These are phyloP conservation scores for Smittia sp. DNA, from an alignment of 2,888 invertebrate genomes.

Conservation along the genomic window DNA sequence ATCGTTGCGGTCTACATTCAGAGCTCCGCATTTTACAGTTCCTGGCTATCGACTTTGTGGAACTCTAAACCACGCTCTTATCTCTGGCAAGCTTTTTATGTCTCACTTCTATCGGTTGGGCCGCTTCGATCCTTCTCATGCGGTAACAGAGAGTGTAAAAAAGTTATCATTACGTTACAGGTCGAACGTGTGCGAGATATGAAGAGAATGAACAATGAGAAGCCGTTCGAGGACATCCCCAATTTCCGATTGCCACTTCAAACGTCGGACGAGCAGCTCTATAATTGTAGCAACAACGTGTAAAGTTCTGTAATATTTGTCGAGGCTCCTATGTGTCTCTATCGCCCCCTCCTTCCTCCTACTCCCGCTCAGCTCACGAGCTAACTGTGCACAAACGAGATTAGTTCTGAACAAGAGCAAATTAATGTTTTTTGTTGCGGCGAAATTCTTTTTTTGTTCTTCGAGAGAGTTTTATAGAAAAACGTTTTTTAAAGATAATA, in stretches of 20 bases:
- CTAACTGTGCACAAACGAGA: constrained; percentile 15
- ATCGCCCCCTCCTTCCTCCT: not conserved
- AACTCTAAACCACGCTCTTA: constrained; percentile 7
- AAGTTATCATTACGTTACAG: not conserved
- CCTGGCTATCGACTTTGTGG: not conserved
- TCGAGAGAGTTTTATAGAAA: constrained; percentile 1
- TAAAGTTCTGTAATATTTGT: constrained; percentile 21
- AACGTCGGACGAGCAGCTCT: constrained; percentile 34
- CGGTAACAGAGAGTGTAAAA: too few relatives aligned
- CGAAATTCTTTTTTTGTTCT: constrained; percentile 1
- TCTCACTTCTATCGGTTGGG: not conserved
- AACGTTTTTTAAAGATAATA: constrained; percentile 12
- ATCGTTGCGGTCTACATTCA: constrained; percentile 6
- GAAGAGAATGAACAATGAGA: constrained; percentile 66
- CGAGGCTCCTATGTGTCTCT: not conserved
- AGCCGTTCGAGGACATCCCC: constrained; percentile 69
- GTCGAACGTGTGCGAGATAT: constrained; percentile 73
- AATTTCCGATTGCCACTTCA: constrained; percentile 48
- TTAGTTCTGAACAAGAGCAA: constrained; percentile 3
- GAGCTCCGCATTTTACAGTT: not conserved
- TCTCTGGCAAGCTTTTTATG: not conserved
- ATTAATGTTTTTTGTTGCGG: not conserved
- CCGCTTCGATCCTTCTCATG: not conserved
- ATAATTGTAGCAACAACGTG: constrained; percentile 41
- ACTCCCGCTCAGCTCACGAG: not conserved